These are phyloP conservation scores for Sepiola atlantica DNA, from an alignment of 2,888 invertebrate species.

Conservation along the genomic window DNA sequence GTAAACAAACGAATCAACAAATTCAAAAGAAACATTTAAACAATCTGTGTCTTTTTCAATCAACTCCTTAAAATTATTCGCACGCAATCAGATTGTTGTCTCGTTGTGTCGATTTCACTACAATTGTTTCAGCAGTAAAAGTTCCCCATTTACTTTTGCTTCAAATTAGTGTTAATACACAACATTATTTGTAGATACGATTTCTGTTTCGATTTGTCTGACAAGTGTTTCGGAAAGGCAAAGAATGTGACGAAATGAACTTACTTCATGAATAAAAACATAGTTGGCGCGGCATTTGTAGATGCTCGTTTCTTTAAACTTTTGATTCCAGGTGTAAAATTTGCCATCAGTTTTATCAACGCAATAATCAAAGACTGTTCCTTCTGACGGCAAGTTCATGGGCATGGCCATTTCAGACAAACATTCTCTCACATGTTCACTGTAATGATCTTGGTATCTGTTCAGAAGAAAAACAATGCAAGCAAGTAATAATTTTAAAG, in stretches of 20 bases:
- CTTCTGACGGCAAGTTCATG: constrained; percentile 65
- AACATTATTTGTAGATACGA: too few relatives aligned
- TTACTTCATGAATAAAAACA: constrained; percentile 69
- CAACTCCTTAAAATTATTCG: too few relatives aligned
- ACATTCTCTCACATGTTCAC: constrained; percentile 3
- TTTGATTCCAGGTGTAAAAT: constrained; percentile 68
- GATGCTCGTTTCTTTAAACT: not conserved
- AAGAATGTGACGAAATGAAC: constrained; percentile 38
- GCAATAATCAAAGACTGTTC: constrained; percentile 70
- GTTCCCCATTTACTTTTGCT: too few relatives aligned
- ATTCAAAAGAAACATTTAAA: too few relatives aligned
- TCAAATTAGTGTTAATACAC: too few relatives aligned
- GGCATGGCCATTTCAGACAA: constrained; percentile 59
- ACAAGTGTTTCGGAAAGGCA: not conserved
- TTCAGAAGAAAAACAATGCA: not conserved
- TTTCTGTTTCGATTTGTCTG: too few relatives aligned
- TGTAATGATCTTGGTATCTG: not conserved
- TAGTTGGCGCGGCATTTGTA: constrained; percentile 63
- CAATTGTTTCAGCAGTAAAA: too few relatives aligned
- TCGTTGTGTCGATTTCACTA: too few relatives aligned
- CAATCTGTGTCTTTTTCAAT: too few relatives aligned
- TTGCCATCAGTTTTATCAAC: constrained; percentile 64
- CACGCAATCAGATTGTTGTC: too few relatives aligned
- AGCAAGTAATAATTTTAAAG: not conserved
- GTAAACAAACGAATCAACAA: too few relatives aligned